These are phyloP conservation scores for Drosophila gaucha DNA, from an alignment of 2,888 invertebrate genomes.

Conservation along the genomic window DNA sequence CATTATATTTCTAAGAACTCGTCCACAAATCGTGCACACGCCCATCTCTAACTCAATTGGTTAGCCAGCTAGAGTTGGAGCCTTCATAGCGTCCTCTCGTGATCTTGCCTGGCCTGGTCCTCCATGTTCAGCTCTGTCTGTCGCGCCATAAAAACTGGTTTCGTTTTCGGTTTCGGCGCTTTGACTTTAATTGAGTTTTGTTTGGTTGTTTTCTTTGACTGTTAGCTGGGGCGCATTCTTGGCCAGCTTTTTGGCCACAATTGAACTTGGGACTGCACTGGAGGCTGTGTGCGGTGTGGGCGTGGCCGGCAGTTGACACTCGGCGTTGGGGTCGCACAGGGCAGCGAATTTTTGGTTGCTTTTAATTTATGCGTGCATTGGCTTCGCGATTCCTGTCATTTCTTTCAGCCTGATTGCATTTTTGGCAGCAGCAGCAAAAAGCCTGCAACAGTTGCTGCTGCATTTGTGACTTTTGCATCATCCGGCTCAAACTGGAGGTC, in stretches of 20 bases:
- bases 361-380: conserved; percentile 72
- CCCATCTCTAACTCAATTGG: conserved; percentile 1
- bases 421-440: conserved; percentile 18
- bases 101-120: not conserved
- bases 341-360: conserved; percentile 18
- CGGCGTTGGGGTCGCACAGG: conserved; percentile 16
- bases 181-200: conserved; percentile 59
- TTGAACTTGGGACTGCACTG: conserved; percentile 51
- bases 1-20: too few relatives aligned
- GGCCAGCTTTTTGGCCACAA: conserved; percentile 43
- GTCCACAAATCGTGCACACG: not conserved
- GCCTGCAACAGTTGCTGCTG: conserved; percentile 1
- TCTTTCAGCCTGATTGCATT: conserved; percentile 55
- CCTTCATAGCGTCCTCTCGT: not conserved
- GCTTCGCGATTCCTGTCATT: conserved; percentile 43
- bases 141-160: conserved; percentile 50
- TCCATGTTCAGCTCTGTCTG: conserved; percentile 27
- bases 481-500: conserved; percentile 43
- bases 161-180: conserved; percentile 53
- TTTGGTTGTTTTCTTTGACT: conserved; percentile 25
- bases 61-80: conserved; percentile 8
- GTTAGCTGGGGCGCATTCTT: conserved; percentile 50
- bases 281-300: conserved; percentile 14
- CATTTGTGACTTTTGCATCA: conserved; percentile 22
- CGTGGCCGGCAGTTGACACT: conserved; percentile 41